A percentile compares a stretch with the other conserved stretches of the same genome.
Conservation (phyloP, 2,113 vertebrate genomes). For the Porphyrio hochstetteri region DNA sequence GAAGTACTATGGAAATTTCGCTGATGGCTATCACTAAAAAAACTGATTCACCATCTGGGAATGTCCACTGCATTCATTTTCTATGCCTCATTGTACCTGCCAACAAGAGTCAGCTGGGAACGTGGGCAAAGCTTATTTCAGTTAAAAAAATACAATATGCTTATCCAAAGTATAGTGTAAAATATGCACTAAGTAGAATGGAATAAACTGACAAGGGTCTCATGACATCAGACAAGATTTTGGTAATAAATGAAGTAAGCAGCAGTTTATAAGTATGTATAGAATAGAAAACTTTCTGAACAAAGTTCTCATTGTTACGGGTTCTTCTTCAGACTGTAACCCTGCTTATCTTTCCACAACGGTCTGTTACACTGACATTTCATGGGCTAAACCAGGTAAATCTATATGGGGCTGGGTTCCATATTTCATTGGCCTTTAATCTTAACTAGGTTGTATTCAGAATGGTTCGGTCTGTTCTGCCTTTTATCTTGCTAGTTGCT, state of each 20-base stretch:
- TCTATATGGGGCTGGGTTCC: not conserved
- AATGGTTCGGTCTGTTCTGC: not conserved
- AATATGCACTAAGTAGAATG: not conserved
- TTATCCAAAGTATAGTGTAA: not conserved
- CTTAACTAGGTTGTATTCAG: not conserved
- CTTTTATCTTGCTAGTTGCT: constrained; percentile 8
- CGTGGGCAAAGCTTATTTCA: not conserved
- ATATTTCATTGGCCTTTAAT: constrained; percentile 14
- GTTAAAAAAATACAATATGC: not conserved
- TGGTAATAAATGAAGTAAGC: not conserved
- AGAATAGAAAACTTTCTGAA: not conserved
- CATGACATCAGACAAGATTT: not conserved
- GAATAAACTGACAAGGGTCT: not conserved
- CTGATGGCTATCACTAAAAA: constrained; percentile 20
- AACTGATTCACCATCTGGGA: not conserved
- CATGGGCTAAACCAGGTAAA: constrained; percentile 25
- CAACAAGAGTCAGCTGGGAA: not conserved
- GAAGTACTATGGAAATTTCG: constrained; percentile 25
- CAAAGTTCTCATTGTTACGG: not conserved
- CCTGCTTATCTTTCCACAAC: not conserved
- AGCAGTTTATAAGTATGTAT: not conserved
- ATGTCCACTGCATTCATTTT: not conserved
- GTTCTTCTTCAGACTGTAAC: not conserved
- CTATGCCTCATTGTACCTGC: not conserved
- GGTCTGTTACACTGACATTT: not conserved